phyloP scores from a whole-genome alignment of 2,797 vertebrate species.

The Etheostoma perlongum region DNA sequence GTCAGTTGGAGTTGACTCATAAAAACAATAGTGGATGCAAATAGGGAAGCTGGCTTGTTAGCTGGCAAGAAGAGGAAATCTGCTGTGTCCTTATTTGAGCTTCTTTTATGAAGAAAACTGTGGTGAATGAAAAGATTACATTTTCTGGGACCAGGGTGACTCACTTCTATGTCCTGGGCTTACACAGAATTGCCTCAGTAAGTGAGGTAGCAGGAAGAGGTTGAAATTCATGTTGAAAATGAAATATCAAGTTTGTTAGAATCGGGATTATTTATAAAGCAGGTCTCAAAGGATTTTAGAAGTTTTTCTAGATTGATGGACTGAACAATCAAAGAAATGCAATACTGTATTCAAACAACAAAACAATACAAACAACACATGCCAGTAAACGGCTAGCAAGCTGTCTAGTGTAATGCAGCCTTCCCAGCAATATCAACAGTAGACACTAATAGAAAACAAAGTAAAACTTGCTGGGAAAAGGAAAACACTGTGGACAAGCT shows the following conservation, averaged over 20 bases:
- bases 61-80: constrained; percentile 73
- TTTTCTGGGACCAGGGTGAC: constrained; percentile 57
- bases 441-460: constrained; percentile 17
- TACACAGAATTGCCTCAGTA: constrained; percentile 28
- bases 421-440: not conserved
- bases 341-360: not conserved
- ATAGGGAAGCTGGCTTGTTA: constrained; percentile 62
- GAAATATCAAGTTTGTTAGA: not conserved
- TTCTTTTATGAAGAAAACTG: constrained; percentile 69
- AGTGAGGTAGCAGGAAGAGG: not conserved
- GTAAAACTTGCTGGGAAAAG: not conserved
- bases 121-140: constrained; percentile 60
- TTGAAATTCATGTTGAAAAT: constrained; percentile 18
- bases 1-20: constrained; percentile 60
- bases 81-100: constrained; percentile 73
- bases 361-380: not conserved
- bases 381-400: not conserved
- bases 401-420: not conserved
- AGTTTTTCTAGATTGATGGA: not conserved
- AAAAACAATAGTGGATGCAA: constrained; percentile 44
- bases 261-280: constrained; percentile 22
- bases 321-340: constrained; percentile 10
- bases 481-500: not conserved
- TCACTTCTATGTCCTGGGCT: constrained; percentile 37
- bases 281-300: constrained; percentile 22